These are phyloP conservation scores for Ectobius pallidus DNA, from an alignment of 2,888 invertebrate species.

Conservation along the genomic window DNA sequence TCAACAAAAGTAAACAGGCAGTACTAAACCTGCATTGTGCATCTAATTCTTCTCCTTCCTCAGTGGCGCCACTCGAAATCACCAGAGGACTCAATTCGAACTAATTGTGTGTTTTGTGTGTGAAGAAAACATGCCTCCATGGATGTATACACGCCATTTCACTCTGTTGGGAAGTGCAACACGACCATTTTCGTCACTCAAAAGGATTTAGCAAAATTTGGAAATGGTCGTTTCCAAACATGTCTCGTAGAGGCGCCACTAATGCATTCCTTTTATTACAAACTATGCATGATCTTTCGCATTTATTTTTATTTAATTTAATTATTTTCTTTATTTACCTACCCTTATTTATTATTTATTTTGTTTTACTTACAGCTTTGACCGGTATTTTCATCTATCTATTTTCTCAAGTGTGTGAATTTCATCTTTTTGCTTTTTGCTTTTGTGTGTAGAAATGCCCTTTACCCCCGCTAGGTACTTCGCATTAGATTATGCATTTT, in stretches of 20 bases:
- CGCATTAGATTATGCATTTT: too few species aligned
- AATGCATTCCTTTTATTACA: slow-evolving; percentile 9
- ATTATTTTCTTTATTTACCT: not conserved
- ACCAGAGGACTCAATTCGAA: too few species aligned
- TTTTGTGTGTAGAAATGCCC: slow-evolving; percentile 17
- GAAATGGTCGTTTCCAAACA: not conserved
- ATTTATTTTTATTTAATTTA: slow-evolving; percentile 4
- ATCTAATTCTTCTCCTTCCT: slow-evolving; percentile 39
- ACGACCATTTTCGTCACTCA: not conserved
- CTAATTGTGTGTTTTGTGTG: too few species aligned
- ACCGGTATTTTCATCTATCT: not conserved
- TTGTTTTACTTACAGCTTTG: not conserved
- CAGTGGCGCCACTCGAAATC: slow-evolving; percentile 31
- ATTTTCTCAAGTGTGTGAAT: slow-evolving; percentile 9
- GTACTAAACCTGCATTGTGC: slow-evolving; percentile 45
- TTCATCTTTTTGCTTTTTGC: slow-evolving; percentile 24
- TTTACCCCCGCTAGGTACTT: too few species aligned
- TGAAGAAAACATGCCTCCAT: too few species aligned
- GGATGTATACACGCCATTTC: not conserved
- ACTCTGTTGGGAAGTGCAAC: not conserved
- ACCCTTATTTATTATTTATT: not conserved
- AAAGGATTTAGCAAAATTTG: too few species aligned
- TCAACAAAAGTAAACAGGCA: slow-evolving; percentile 36
- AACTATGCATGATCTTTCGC: slow-evolving; percentile 11
- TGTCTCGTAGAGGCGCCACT: slow-evolving; percentile 31